Base-by-base conservation (phyloP, 2,888 invertebrate genomes). In the Onchidella celtica region DNA sequence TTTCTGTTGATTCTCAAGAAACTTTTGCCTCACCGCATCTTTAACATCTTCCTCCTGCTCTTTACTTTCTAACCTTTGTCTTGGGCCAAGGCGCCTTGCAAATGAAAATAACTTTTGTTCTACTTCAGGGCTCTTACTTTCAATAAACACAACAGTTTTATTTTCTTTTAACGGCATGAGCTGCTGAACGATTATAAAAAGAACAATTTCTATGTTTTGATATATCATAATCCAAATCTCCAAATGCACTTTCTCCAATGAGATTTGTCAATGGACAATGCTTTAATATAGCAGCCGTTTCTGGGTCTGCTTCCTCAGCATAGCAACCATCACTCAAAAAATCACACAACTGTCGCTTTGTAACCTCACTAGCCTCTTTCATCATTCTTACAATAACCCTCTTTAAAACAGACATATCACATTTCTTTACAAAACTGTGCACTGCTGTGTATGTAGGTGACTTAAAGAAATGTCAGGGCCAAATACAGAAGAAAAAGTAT, bases 211-310 rank as follows among this genome's bases (percentile, higher is more conserved):
- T 32, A 38, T 65, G 21, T 36, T 65, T 75, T 3, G 14, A 29
- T 14, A 75, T 3, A 21, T 75, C 75, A 65, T 65, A 75, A 29
- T 75, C 65, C 3, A 63, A 75, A 63, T 63, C 75, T 24, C 75
- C 38, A 65, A 75, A 75, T 9, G 65, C 75, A 59, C 75, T 75
- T 38, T 75, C 63, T 3, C 75, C 75, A 63, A 75, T 65, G 24
- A 75, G 75, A 14, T 75, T 75, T 17, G 75, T 75, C 17, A 75
- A 21, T 11, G 63, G 24, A 38, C 75, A 75, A 40, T 75, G 75
- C 1, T 36, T 29, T 29, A 66, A 61, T 21, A 61, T 61, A 61
- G 6, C 47, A 47, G 17, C 47, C 6, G 6, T 17, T 47, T 47
- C 47, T 11, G 47, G 17, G 9, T 11, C 47, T 47, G 47, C 6